Base-by-base conservation (phyloP, 2,888 invertebrate genomes). In the Cabera pusaria region DNA sequence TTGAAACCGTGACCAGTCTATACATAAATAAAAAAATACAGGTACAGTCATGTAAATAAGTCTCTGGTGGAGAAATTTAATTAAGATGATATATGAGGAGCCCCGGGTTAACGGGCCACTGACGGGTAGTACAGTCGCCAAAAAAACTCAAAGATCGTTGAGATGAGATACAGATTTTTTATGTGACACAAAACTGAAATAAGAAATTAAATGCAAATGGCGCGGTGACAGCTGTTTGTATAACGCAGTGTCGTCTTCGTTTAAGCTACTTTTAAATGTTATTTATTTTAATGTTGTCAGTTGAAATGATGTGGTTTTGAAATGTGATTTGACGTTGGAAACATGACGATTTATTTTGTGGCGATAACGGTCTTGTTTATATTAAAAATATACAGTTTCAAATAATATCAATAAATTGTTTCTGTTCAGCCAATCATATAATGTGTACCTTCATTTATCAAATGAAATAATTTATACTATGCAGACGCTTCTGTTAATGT, bases 1-100 rank as follows among this genome's bases (percentile, higher is more conserved):
- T 42, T 34, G 25, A 44, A 42, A 41, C 43, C 52, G 48, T 50
- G 49, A 50, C 50, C 50, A 44, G 50, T 42, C 44, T 43, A 37
- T 45, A 45, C 45, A 45, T 48, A 52, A 38, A 43, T 37, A 43
- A 43, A 31, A 33, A 43, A 3, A 50, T 45, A 44, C 46, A 71
- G 70, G 79, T 76, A 78, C 76, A 78, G 69, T 77, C 78, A 74
- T 78, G 83, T 84, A 83, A 86, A 82, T 79, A 83, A 77, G 76
- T 72, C 65, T 57, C 61, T 67, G 71, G 63, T 60, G 69, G 81
- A 78, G 88, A 87, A 86, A 88, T 88, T 88, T 88, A 87, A 88
- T 88, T 87, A 88, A 85, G 82, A 87, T 88, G 88, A 88, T 86
- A 86, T 86, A 88, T 79, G 87, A 84, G 76, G 70, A 71, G 70